phyloP scores from a whole-genome alignment of 2,888 invertebrate species.

The Drosophila antonietae region DNA sequence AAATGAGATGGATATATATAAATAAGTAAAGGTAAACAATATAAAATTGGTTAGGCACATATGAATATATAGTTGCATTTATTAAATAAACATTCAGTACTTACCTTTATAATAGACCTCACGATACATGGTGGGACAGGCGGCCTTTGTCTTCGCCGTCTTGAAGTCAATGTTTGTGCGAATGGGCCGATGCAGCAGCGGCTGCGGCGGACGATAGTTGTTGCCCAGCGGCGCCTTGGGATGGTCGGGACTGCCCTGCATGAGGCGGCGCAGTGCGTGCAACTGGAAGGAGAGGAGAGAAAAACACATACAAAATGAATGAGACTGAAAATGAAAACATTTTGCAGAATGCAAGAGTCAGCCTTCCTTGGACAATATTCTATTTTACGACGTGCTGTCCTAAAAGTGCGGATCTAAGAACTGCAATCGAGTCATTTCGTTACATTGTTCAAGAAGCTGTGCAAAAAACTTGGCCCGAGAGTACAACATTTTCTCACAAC shows the following conservation, averaged over 20 bases:
- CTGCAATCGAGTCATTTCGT: neutral
- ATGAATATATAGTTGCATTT: too few relatives aligned
- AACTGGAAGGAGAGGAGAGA: constrained; percentile 86
- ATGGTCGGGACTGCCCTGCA: constrained; percentile 94
- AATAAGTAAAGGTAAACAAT: too few relatives aligned
- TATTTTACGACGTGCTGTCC: constrained; percentile 1
- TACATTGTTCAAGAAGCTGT: neutral
- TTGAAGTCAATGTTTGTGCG: constrained; percentile 99
- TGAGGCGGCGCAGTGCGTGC: constrained; percentile 92
- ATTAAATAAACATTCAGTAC: too few relatives aligned
- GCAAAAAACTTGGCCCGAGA: constrained; percentile 6
- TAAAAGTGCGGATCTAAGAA: constrained; percentile 5
- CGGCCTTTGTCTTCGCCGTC: constrained; percentile 91
- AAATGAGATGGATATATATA: too few relatives aligned
- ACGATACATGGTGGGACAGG: constrained; percentile 96
- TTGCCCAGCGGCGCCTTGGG: constrained; percentile 96
- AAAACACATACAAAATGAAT: constrained; percentile 3
- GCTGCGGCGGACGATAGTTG: constrained; percentile 97
- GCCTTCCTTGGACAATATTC: neutral
- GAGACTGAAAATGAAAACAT: neutral
- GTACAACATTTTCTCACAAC: constrained; percentile 11
- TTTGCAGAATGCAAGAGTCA: neutral
- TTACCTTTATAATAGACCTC: constrained; percentile 96
- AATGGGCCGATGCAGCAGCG: constrained; percentile 96
- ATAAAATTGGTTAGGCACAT: too few relatives aligned